Evolutionary conservation across 2,888 invertebrate genomes (phyloP), one percentile per base, ranked within the genome.

Genomic region (Allophyes oxyacanthae): DNA sequence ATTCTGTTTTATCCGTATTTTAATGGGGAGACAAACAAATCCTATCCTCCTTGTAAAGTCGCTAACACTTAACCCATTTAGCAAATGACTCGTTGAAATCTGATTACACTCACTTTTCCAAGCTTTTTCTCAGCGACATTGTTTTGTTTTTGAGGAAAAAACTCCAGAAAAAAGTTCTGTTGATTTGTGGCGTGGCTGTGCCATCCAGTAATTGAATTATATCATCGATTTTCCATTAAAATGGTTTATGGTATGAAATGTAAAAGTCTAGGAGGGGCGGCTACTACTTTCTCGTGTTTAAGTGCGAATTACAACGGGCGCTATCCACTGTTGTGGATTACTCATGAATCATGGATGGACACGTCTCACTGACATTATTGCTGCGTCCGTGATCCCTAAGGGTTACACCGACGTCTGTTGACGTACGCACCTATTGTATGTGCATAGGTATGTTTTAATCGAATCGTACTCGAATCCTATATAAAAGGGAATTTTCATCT

Each of bases 161-260:
- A 81, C 74, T 61, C 13, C 30, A 50, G 58, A 57, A 60, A 55
- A 81, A 83, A 80, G 81, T 77, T 75, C 76, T 68, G 73, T 75
- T 81, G 89, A 87, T 87, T 89, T 87, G 88, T 88, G 82, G 87
- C 86, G 81, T 83, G 86, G 84, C 86, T 83, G 81, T 84, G 85
- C 88, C 65, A 86, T 84, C 84, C 80, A 79, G 88, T 92, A 92
- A 93, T 92, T 92, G 90, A 91, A 93, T 93, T 92, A 93, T 92
- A 88, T 87, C 90, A 92, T 94, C 90, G 93, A 94, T 94, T 94
- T 93, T 88, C 92, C 92, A 92, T 94, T 93, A 92, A 92, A 91
- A 92, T 91, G 92, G 81, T 93, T 93, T 91, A 92, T 92, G 92
- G 91, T 89, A 87, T 90, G 89, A 88, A 92, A 90, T 89, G 91